Evolutionary conservation across 2,888 invertebrate genomes (phyloP), one percentile per base, ranked within the genome.

Genomic region (Marasmarcha lunaedactyla): DNA sequence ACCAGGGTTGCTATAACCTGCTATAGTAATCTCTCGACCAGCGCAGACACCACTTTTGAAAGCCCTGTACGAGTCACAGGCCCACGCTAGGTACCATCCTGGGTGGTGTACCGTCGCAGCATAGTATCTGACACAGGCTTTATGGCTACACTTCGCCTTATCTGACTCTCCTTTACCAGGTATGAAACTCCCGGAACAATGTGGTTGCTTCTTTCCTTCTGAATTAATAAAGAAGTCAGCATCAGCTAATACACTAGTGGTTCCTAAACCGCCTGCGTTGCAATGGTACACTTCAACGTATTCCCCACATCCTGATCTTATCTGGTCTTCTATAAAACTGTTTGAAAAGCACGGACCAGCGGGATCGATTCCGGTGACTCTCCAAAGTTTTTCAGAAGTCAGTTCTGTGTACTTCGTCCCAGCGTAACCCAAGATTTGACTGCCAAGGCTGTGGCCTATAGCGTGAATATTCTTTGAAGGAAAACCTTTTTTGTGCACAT

Each of bases 241-340:
- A 43, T 86, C 86, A 14, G 85, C 88, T 13, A 87, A 50, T 0
- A 85, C 78, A 15, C 73, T 64, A 1, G 71, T 79, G 0, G 84
- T 81, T 1, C 85, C 86, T 9, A 86, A 57, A 0, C 76, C 77
- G 2, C 86, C 87, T 33, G 83, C 84, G 45, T 87, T 87, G 5
- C 88, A 88, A 54, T 89, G 88, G 46, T 87, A 79, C 0, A 85
- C 79, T 57, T 88, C 88, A 0, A 88, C 88, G 50, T 87, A 86
- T 2, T 72, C 59, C 0, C 85, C 88, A 13, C 88, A 85, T 1
- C 79, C 77, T 26, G 78, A 72, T 42, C 85, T 69, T 1, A 89
- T 63, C 43, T 86, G 77, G 33, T 84, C 67, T 13, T 74, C 62
- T 1, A 71, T 63, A 1, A 69, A 54, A 26, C 67, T 63, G 44